Percentiles rank a stretch among this genome's conserved stretches.
phyloP scores from a whole-genome alignment of 1,140 invertebrate species.

The Zaprionus nigranus region DNA sequence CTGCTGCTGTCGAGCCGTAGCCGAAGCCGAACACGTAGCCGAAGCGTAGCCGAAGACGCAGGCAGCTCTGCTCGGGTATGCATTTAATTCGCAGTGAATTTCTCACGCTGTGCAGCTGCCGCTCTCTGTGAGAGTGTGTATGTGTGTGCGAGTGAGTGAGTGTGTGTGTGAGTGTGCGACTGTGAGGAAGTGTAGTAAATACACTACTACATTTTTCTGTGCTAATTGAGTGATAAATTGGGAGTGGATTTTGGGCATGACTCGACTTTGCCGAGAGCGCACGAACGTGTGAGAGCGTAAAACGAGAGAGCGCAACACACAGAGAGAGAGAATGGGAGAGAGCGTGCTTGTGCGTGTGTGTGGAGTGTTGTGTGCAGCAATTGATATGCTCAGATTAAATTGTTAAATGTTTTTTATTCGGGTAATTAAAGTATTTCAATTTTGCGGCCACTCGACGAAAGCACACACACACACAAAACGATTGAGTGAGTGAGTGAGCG shows the following conservation, averaged over 20 bases:
- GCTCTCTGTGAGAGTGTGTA: constrained; percentile 29
- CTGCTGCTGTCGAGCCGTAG: constrained; percentile 3
- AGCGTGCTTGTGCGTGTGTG: constrained; percentile 32
- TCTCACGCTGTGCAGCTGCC: constrained; percentile 76
- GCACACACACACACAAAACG: constrained; percentile 12
- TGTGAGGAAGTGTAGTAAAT: constrained; percentile 84
- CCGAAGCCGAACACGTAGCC: constrained; percentile 5
- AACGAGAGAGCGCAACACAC: constrained; percentile 20
- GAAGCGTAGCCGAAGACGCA: constrained; percentile 21
- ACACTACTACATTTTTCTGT: constrained; percentile 84
- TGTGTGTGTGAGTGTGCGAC: constrained; percentile 47
- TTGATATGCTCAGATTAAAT: constrained; percentile 84
- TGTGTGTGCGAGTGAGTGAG: constrained; percentile 4
- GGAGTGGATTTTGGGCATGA: constrained; percentile 77
- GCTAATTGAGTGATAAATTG: constrained; percentile 84
- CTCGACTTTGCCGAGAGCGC: constrained; percentile 57
- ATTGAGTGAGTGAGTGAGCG: not conserved
- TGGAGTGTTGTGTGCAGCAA: constrained; percentile 63
- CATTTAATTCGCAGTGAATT: constrained; percentile 70
- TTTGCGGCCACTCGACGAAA: constrained; percentile 53
- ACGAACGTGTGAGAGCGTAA: constrained; percentile 52
- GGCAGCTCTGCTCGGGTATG: constrained; percentile 39
- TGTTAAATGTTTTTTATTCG: constrained; percentile 84
- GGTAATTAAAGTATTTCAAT: constrained; percentile 82
- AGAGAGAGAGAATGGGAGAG: constrained; percentile 17